Evolutionary conservation across 2,113 vertebrate species (phyloP).

Genomic region (Paralichthys olivaceus): DNA sequence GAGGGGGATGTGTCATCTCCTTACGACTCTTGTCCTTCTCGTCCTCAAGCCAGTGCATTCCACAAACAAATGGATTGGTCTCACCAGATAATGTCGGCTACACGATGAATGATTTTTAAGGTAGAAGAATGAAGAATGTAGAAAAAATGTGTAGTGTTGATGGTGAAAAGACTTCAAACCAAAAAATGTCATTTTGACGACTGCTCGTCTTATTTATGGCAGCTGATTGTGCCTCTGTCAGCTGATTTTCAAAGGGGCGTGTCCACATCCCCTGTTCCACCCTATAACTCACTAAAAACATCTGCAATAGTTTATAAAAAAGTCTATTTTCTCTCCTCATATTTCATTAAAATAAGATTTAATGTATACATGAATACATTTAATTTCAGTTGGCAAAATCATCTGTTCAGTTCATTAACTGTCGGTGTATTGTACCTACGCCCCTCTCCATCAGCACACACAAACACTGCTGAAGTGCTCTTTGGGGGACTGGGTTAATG

Average conservation of each 20-base stretch:
- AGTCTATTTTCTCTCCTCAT: neutral
- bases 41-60: neutral
- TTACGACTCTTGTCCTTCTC: neutral
- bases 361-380: too few species aligned
- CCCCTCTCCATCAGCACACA: conserved; percentile 24
- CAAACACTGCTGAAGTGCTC: conserved; percentile 8
- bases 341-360: neutral
- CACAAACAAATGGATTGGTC: neutral
- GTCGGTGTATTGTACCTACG: conserved; percentile 26
- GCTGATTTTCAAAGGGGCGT: neutral
- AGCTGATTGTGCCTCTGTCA: neutral
- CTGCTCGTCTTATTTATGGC: neutral
- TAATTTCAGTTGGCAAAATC: neutral
- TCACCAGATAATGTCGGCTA: neutral
- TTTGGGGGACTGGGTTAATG: conserved; percentile 49
- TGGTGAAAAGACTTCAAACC: neutral
- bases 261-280: neutral
- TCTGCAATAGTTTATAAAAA: neutral
- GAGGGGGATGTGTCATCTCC: neutral
- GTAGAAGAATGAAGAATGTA: neutral
- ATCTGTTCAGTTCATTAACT: conserved; percentile 6
- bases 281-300: neutral
- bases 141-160: neutral
- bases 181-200: neutral
- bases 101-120: neutral